Evolutionary conservation across 2,113 vertebrate species (phyloP), one percentile per base, ranked within the genome.

Genomic region (Pseudonaja textilis): DNA sequence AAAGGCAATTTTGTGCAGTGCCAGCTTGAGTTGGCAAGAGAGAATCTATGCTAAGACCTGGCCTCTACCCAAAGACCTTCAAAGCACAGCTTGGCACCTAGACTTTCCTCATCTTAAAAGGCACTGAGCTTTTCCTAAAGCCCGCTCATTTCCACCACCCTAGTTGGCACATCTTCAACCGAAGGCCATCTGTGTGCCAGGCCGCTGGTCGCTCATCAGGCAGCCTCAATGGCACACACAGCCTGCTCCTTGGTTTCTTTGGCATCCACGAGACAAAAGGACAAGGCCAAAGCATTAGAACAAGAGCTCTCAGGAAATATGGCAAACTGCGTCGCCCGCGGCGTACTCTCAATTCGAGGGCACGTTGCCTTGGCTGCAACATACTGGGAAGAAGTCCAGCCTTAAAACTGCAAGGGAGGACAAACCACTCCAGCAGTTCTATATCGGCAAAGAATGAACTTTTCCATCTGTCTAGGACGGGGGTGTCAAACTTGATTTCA

Each of bases 101-200:
- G 92, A 85, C 74, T 94, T 88, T 93, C 87, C 55, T 81, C 86
- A 42, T 59, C 86, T 92, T 92, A 6, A n/a, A 69, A 69, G 64
- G 64, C 64, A 1, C 29, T 18, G 29, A 69, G 64, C 29, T 69
- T 69, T 69, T n/a, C n/a, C 14, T 89, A 20, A 0, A 0, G 1
- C 7, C 59, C 85, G 50, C 18, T n/a, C 45, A 57, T 2, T 2
- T 81, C 89, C 88, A 50, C 42, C 59, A 12, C 69, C 6, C 5
- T 0, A 22, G 29, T 9, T 91, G 87, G 93, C 86, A 20, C n/a
- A 54, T 59, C 61, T 93, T 88, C 59, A 61, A 22, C 29, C 39
- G 18, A 81, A 59, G 14, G 14, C 42, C 50, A 88, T 89, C 42
- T 42, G 90, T 22, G 16, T 89, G 64, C 90, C 69, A 89, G 56